Evolutionary conservation across 2,888 invertebrate species (phyloP), one percentile per base, ranked within the genome.

Genomic region (Melieria crassipennis): DNA sequence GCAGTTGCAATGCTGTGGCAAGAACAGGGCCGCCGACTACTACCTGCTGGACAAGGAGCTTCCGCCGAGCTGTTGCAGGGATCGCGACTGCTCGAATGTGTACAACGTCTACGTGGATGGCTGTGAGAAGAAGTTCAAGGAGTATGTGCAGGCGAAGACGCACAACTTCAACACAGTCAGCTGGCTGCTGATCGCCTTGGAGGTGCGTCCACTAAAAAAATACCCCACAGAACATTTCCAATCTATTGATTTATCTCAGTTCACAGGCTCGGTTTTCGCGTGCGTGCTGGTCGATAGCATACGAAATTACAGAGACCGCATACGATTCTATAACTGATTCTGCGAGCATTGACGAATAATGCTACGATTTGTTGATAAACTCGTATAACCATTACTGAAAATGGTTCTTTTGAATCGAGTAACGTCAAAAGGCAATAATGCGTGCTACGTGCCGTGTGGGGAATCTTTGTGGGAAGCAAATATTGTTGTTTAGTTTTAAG

Each of bases 201-300:
- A 84, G 82, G 83, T 83, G 56, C 47, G 71, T 75, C 46, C 3
- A 61, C 11, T 50, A 4, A 1, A 16, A 4, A 1, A 16, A 47
- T n/a, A 7, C 7, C 10, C 42, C 4, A 16, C 30, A 43, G 4
- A n/a, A 42, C 7, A 61, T 3, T 60, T 60, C 30, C 30, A 16
- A 60, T 60, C 11, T 11, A 60, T 16, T 42, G n/a, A 42, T 45
- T 30, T 16, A 65, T 65, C 73, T 47, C 75, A 84, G 84, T 80
- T 84, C 73, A 63, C 78, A 58, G 82, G 79, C 64, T 84, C 84
- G 11, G 81, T 84, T 61, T 74, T 71, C 65, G 79, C 80, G 67
- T 84, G 84, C 70, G 77, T 82, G 69, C 70, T 84, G 73, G 80
- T 82, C 65, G 84, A 84, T 71, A 82, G 84, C 72, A 79, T 84